Percentiles rank a stretch among this genome's conserved stretches.
Conservation (phyloP, 2,113 vertebrate genomes). For the Oceanodroma tethys region DNA sequence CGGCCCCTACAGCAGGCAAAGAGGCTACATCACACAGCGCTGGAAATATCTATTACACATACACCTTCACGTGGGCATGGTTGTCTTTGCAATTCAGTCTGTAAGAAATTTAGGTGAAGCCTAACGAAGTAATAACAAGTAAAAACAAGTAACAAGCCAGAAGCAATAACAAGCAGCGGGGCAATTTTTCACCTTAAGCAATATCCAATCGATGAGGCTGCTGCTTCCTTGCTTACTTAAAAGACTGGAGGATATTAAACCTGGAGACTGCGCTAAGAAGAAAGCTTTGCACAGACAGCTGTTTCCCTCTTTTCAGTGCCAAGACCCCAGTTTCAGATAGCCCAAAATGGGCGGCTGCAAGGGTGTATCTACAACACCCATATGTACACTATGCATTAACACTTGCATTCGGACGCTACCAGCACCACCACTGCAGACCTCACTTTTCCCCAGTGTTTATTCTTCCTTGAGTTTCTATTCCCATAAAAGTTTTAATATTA, state of each 20-base stretch:
- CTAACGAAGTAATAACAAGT: no score
- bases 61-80: not conserved
- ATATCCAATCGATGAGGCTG: not conserved
- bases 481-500: not conserved
- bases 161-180: rapidly evolving
- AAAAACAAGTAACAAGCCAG: no score
- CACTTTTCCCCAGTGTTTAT: not conserved
- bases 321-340: not conserved
- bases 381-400: rapidly evolving
- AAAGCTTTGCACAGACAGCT: not conserved
- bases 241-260: not conserved
- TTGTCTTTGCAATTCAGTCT: not conserved
- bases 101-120: not conserved
- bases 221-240: not conserved
- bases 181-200: not conserved
- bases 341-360: not conserved
- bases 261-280: not conserved
- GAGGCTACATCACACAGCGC: no score
- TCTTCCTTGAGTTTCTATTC: not conserved
- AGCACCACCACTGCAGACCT: not conserved
- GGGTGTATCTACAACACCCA: rapidly evolving
- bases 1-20: rapidly evolving
- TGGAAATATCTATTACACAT: rapidly evolving
- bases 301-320: not conserved
- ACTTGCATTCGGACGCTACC: not conserved